Evolutionary conservation across 2,888 invertebrate genomes (phyloP), one percentile per base, ranked within the genome.

Genomic region (Tipula lateralis): DNA sequence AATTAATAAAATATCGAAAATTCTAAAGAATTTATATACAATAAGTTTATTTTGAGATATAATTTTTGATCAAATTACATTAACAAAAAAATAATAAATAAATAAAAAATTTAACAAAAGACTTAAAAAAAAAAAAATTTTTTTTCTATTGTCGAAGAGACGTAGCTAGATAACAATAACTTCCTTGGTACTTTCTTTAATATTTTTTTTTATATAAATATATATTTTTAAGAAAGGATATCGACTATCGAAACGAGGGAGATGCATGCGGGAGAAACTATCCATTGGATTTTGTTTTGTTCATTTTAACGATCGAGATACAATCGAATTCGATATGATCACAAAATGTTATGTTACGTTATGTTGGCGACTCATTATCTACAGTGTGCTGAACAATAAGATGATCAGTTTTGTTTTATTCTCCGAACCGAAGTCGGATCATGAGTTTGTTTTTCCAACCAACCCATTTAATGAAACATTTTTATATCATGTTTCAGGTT

Each of bases 11-110:
- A 66, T 66, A 66, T 66, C 66, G 66, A 24, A 19, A 9, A 24
- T 66, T 66, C 66, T 66, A 66, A 66, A 66, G 66, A 66, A 66
- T 24, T 66, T 66, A 66, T 66, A 24, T 66, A 66, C 66, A 66
- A 66, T 66, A 66, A 24, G 66, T 66, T 66, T 66, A 66, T 66
- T 24, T 66, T 19, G 24, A 66, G 44, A 24, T 9, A 66, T 66
- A 66, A 66, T 66, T 66, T 66, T 66, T 66, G 24, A 66, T 66
- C 66, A 66, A 66, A 66, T 24, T 24, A 24, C 66, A 66, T 66
- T 66, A 24, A 19, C 19, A 66, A 19, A 24, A 19, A 12, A 16
- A 44, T 44, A 39, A 39, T 39, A 39, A 39, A 39, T 39, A 39
- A 39, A 39, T 39, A 39, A 39, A 36, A 39, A 16, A 6, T 66